phyloP scores from a whole-genome alignment of 2,797 vertebrate species.

The Macropus fuliginosus region DNA sequence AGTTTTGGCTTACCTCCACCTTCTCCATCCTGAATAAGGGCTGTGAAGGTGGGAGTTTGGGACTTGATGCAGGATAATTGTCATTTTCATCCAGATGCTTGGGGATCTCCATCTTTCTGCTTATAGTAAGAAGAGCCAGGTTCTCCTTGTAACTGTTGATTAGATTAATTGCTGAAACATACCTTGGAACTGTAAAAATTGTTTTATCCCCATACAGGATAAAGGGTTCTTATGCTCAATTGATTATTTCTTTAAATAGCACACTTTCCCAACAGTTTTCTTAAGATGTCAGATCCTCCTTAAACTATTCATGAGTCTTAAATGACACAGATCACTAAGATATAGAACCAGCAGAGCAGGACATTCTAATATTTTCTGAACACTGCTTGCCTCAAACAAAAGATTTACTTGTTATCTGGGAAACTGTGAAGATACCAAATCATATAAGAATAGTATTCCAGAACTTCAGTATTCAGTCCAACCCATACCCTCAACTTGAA shows the following conservation, averaged over 20 bases:
- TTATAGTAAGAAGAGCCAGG: not conserved
- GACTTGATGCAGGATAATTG: not conserved
- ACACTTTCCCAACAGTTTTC: constrained; percentile 53
- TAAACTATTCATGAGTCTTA: constrained; percentile 56
- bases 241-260: constrained; percentile 71
- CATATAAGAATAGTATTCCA: not conserved
- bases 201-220: constrained; percentile 25
- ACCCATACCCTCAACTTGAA: not conserved
- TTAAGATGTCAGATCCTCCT: constrained; percentile 72
- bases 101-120: not conserved
- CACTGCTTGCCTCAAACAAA: constrained; percentile 57
- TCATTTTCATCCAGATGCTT: not conserved
- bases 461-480: not conserved
- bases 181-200: constrained; percentile 50
- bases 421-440: constrained; percentile 51
- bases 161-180: constrained; percentile 18
- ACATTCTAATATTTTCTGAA: constrained; percentile 74
- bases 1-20: not conserved
- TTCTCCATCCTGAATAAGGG: not conserved
- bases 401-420: constrained; percentile 27
- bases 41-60: not conserved
- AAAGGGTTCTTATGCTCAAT: constrained; percentile 57
- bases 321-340: constrained; percentile 61
- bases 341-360: constrained; percentile 58
- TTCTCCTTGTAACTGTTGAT: not conserved